phyloP scores from a whole-genome alignment of 2,888 invertebrate species.

The Drosophila meridionalis region DNA sequence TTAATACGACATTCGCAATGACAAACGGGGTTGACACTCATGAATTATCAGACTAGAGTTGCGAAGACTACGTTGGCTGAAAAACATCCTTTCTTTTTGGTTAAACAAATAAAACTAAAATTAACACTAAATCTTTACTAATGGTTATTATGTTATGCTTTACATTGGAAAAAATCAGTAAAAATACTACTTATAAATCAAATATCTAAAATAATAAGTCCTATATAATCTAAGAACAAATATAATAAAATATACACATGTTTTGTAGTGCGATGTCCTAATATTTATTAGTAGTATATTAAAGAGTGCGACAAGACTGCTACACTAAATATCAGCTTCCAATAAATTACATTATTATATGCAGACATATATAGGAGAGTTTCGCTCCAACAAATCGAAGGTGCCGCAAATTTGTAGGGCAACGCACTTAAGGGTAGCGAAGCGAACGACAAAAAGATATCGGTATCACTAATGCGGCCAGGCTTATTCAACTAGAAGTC shows the following conservation, averaged over 20 bases:
- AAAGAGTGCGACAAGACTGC: too few relatives aligned
- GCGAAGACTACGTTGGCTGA: neutral
- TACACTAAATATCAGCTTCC: neutral
- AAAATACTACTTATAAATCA: too few relatives aligned
- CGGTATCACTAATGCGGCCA: constrained; percentile 57
- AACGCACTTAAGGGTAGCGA: constrained; percentile 54
- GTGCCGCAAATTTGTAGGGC: neutral
- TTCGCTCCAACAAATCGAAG: neutral
- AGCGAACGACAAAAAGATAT: constrained; percentile 32
- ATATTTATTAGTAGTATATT: too few relatives aligned
- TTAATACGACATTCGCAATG: constrained; percentile 38
- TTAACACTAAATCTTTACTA: neutral
- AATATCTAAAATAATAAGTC: too few relatives aligned
- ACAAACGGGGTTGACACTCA: constrained; percentile 38
- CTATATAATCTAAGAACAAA: too few relatives aligned
- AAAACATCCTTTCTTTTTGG: neutral
- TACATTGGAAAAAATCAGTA: too few relatives aligned
- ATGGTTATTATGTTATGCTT: neutral
- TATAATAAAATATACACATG: too few relatives aligned
- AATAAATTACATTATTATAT: too few relatives aligned
- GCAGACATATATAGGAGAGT: neutral
- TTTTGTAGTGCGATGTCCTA: too few relatives aligned
- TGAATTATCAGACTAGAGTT: constrained; percentile 11
- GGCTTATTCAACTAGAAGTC: constrained; percentile 56
- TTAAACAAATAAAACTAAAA: neutral